Percentiles rank a stretch among this genome's conserved stretches.
Evolutionary conservation across 1,140 invertebrate species (phyloP).

Genomic region (Drosophila sp.): DNA sequence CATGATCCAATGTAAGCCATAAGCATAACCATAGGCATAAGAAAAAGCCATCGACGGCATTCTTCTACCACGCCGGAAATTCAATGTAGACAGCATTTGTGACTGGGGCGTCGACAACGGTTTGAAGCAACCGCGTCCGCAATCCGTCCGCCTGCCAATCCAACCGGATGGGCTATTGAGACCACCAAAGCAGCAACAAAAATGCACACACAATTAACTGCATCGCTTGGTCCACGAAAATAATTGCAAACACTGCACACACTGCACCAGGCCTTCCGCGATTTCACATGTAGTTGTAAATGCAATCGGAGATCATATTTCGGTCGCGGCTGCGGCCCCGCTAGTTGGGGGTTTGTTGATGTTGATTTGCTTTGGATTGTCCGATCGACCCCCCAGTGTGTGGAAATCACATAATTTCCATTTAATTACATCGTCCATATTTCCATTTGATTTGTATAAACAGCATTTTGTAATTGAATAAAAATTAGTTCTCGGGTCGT

Average conservation of each 20-base stretch:
- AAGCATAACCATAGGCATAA: constrained; percentile 48
- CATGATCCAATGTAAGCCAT: constrained; percentile 70
- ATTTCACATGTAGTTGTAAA: constrained; percentile 69
- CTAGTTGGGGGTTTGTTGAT: constrained; percentile 9
- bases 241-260: constrained; percentile 63
- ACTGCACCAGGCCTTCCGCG: constrained; percentile 15
- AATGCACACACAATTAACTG: constrained; percentile 60
- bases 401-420: constrained; percentile 58
- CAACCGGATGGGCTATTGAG: constrained; percentile 77
- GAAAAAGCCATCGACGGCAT: constrained; percentile 61
- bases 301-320: constrained; percentile 78
- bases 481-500: constrained; percentile 38
- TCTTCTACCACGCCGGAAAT: constrained; percentile 79
- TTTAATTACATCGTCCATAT: constrained; percentile 61
- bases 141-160: constrained; percentile 7
- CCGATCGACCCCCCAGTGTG: constrained; percentile 62
- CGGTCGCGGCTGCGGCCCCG: constrained; percentile 47
- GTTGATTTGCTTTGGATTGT: constrained; percentile 50
- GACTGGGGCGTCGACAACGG: constrained; percentile 76
- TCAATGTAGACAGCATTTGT: constrained; percentile 75
- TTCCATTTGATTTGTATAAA: constrained; percentile 69
- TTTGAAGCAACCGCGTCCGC: constrained; percentile 26
- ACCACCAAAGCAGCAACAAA: constrained; percentile 73
- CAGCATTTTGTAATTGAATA: constrained; percentile 49
- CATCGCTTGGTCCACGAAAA: constrained; percentile 30